Evolutionary conservation across 2,797 vertebrate genomes (phyloP).

Genomic region (Acrossocheilus fasciatus): DNA sequence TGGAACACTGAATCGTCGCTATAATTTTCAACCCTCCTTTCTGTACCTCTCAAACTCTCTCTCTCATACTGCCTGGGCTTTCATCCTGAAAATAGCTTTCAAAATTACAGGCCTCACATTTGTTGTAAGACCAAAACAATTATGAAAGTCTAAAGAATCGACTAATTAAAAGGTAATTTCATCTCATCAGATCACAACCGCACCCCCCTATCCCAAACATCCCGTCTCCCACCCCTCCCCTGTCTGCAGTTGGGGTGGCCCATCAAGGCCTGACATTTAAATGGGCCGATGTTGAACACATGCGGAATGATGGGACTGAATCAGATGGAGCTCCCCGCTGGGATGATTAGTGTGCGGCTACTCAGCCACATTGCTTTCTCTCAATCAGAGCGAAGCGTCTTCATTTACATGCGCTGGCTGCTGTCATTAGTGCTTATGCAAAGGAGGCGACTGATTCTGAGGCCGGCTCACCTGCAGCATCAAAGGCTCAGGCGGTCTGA

Average conservation of each 20-base stretch:
- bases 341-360: slow-evolving; percentile 88
- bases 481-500: slow-evolving; percentile 86
- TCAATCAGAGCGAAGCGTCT: slow-evolving; percentile 85
- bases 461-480: slow-evolving; percentile 90
- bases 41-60: slow-evolving; percentile 69
- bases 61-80: slow-evolving; percentile 72
- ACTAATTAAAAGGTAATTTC: slow-evolving; percentile 90
- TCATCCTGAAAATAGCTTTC: slow-evolving; percentile 79
- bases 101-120: slow-evolving; percentile 84
- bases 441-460: slow-evolving; percentile 83
- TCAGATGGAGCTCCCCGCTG: slow-evolving; percentile 87
- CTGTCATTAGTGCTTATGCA: slow-evolving; percentile 93
- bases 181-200: slow-evolving; percentile 88
- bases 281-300: slow-evolving; percentile 93
- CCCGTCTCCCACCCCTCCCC: slow-evolving; percentile 79
- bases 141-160: slow-evolving; percentile 85
- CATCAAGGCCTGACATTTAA: slow-evolving; percentile 92
- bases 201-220: slow-evolving; percentile 69
- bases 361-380: slow-evolving; percentile 80
- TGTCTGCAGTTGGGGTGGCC: slow-evolving; percentile 81
- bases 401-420: slow-evolving; percentile 87
- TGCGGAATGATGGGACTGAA: slow-evolving; percentile 90
- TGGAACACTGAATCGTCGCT: slow-evolving; percentile 45
- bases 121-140: slow-evolving; percentile 88
- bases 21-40: slow-evolving; percentile 49